Evolutionary conservation across 2,113 vertebrate species (phyloP), one percentile per base, ranked within the genome.

Genomic region (Nyctereutes procyonoides): DNA sequence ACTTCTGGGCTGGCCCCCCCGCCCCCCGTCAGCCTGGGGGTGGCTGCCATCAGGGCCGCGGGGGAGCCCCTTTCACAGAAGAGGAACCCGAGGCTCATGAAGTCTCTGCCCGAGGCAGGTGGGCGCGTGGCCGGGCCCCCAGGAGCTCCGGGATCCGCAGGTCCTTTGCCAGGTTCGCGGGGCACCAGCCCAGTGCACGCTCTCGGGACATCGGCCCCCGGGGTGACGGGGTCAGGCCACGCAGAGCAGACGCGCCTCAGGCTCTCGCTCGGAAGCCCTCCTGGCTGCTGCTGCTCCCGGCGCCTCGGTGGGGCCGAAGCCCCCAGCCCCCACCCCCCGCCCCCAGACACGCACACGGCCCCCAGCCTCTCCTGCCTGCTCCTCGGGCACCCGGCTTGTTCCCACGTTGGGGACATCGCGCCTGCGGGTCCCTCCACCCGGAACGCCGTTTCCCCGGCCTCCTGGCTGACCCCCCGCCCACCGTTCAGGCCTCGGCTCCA

Each of bases 351-450:
- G 0, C 4, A 4, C 48, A 1, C 0, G 24, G 12, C 32, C 84
- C 2, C 24, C 58, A 35, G 28, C 91, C 22, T 7, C 51, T 12
- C 81, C 17, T 0, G 20, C 1, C 80, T 74, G n/a, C 73, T 35
- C 88, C 20, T 77, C 3, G 0, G 6, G 17, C 56, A 4, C 83
- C 79, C 55, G 11, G 56, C 67, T 32, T 5, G 26, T 43, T 1
- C 43, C 26, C 22, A 5, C 2, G 1, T 26, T 15, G 5, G 24
- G 32, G 24, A 24, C 65, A 10, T 26, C 5, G 51, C 38, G 38
- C 53, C 22, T 0, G 4, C 0, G 0, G 69, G 24, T 35, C 10
- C 69, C 35, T 63, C n/a, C n/a, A 51, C 48, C 58, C 8, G 0
- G 32, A 65, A 38, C 22, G 9, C 60, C 3, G 1, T 69, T 60